Base-by-base conservation (phyloP, 2,888 invertebrate genomes). In the Heliconius erato region DNA sequence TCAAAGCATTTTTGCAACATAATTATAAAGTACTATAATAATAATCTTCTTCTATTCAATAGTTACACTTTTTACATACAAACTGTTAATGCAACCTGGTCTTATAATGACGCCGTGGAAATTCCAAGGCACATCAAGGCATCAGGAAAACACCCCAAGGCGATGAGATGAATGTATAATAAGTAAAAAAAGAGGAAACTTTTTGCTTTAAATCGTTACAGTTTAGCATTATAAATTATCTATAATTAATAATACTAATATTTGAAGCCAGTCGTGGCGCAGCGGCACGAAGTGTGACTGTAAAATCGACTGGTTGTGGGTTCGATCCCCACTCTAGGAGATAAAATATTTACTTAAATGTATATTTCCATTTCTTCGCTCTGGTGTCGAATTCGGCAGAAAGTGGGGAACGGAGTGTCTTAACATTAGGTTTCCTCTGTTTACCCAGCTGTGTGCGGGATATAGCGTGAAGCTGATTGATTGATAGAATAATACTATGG, bases 61-160 rank as follows among this genome's bases (percentile, higher is more conserved):
- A 67, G 67, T 7, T 23, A 54, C 54, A 23, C 54, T 32, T 67
- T 67, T 67, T 67, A 28, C 67, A 6, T 32, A 32, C 28, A 26
- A 7, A 7, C 26, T 28, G 67, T 28, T 28, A 28, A 67, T 26
- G 28, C 26, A 67, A 16, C 26, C 67, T 49, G 19, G 26, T 11
- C 59, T 65, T 77, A 7, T 72, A 26, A 74, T 83, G 79, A 82
- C 80, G n/a, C 69, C 32, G n/a, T 63, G 82, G 79, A 81, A 83
- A 83, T 82, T 74, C 80, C 83, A n/a, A 74, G 65, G 79, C 23
- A 65, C 59, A 78, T 80, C 40, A 78, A 74, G 63, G 44, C 71
- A 67, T 83, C 76, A 85, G 81, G 83, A 81, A 83, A 84, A 80
- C 77, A 63, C 79, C 59, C 40, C 74, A 14, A 74, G 72, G 40